Conservation (phyloP, 2,113 vertebrate species). For the Elephantulus edwardii region DNA sequence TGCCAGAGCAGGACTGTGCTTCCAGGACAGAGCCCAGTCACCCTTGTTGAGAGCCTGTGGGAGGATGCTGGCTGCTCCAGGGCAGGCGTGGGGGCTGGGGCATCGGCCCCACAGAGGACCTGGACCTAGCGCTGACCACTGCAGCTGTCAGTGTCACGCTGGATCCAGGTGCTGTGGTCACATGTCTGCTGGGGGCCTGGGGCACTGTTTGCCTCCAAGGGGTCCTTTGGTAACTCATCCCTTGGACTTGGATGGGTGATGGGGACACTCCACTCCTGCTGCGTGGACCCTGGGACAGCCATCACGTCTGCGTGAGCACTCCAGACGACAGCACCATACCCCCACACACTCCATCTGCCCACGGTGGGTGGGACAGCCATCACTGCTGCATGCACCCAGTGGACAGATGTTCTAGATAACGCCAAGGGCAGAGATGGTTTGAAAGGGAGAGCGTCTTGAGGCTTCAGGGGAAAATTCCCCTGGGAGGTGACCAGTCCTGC, state of each 20-base stretch:
- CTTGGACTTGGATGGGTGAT: no score
- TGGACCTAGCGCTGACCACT: rapidly evolving
- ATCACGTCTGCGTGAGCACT: not conserved
- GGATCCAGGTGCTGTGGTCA: not conserved
- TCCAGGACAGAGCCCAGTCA: not conserved
- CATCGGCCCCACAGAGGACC: rapidly evolving
- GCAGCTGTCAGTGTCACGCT: not conserved
- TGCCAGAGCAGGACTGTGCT: not conserved
- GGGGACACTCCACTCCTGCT: not conserved
- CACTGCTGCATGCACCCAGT: rapidly evolving
- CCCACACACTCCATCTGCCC: not conserved
- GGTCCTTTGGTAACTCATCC: not conserved
- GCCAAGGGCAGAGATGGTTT: not conserved
- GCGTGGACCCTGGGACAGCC: rapidly evolving
- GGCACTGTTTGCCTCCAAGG: not conserved
- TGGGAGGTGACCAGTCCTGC: no score
- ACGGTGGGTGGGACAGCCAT: not conserved
- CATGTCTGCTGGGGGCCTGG: not conserved
- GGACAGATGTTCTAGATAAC: no score
- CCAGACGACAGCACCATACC: no score
- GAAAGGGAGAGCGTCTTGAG: not conserved
- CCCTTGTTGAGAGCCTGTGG: not conserved
- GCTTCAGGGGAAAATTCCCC: not conserved
- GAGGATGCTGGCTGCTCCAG: not conserved
- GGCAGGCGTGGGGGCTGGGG: not conserved